Base-by-base conservation (phyloP, 2,797 vertebrate species). In the Avahi laniger region DNA sequence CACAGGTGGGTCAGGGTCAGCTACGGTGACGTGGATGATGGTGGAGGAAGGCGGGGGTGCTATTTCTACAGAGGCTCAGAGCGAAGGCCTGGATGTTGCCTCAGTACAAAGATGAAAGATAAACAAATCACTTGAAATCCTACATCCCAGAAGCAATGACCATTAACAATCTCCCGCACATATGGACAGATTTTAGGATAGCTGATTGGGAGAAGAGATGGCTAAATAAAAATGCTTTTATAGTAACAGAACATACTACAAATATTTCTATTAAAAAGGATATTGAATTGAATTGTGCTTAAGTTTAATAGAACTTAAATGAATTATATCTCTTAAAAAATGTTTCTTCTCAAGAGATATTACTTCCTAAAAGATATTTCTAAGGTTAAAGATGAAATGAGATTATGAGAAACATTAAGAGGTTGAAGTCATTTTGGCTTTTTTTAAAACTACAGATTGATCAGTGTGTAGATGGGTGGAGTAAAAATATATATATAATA, bases 251-350 rank as follows among this genome's bases (percentile, higher is more conserved):
- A 81, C 80, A 85, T 65, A 50, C 59, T 69, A 79, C 75, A 76
- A 85, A 93, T 93, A 72, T 46, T 87, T 78, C n/a, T 65, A 61
- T 83, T 87, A 48, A 70, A 76, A 91, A 93, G 43, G 7, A 11
- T 61, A 83, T 63, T 86, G n/a, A 95, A 75, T 93, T 85, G 14
- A 84, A 28, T 76, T 94, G 73, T 92, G 67, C 57, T 82, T 89
- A 84, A 78, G 35, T 88, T 65, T 94, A 97, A 93, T 8, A 59
- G 46, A 97, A 97, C 38, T 83, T 94, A 61, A 92, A 96, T 79
- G 59, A 81, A 69, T 87, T 67, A 20, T 41, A 33, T 41, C 41
- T 91, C 81, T 48, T 75, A 88, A 93, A 52, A 69, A 70, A 7
- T 81, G 0, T 46, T 80, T 63, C 63, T 67, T 90, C 46, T 61